A percentile compares a stretch with the other conserved stretches of the same genome.
phyloP scores from a whole-genome alignment of 2,113 vertebrate genomes.

The Lagopus muta region DNA sequence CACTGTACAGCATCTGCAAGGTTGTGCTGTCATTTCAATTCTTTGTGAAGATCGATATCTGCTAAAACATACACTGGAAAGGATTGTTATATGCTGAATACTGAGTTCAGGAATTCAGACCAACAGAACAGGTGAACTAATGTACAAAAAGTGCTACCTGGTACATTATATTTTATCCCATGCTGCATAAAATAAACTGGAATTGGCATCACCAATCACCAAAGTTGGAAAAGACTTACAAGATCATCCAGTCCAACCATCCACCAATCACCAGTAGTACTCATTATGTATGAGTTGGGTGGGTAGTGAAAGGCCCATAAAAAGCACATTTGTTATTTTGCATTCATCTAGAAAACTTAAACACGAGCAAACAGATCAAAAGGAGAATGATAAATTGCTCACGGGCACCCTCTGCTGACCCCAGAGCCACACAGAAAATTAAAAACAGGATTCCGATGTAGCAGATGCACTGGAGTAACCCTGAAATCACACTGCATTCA shows the following conservation, averaged over 20 bases:
- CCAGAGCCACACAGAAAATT: background rate
- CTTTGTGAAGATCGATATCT: no score
- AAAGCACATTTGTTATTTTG: background rate
- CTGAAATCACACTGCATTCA: background rate
- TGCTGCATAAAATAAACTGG: background rate
- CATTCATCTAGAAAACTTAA: background rate
- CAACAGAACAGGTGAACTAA: background rate
- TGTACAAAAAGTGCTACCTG: background rate
- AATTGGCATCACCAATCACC: background rate
- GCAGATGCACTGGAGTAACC: background rate
- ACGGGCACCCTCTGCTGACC: conserved; percentile 62
- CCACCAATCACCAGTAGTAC: no score
- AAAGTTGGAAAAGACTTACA: no score
- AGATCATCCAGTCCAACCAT: no score
- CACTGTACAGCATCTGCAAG: background rate
- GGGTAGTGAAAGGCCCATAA: background rate
- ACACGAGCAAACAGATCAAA: background rate
- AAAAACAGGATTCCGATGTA: background rate
- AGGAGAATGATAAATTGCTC: background rate
- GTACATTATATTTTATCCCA: background rate
- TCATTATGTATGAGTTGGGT: no score
- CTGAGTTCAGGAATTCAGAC: background rate
- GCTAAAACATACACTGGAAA: background rate
- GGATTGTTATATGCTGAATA: fast-evolving
- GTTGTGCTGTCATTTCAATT: background rate